A percentile compares a stretch with the other conserved stretches of the same genome.
Evolutionary conservation across 1,140 invertebrate genomes (phyloP).

Genomic region (Drosophila erecta): DNA sequence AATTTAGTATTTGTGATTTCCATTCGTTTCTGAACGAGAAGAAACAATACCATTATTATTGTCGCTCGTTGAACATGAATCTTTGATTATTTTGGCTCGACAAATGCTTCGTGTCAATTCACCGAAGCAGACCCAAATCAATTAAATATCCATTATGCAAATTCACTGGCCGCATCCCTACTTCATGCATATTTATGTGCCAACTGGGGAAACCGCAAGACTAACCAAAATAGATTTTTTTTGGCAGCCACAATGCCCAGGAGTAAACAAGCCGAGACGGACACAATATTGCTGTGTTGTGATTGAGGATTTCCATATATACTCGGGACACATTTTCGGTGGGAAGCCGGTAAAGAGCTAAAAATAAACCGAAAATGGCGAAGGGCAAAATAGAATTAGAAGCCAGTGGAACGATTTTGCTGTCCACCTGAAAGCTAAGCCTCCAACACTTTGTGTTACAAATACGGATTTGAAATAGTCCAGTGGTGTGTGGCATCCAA

Average conservation of each 20-base stretch:
- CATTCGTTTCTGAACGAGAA: too few relatives aligned
- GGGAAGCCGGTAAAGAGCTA: slow-evolving; percentile 17
- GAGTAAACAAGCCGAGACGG: slow-evolving; percentile 21
- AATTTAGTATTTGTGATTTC: too few relatives aligned
- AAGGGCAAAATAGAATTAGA: slow-evolving; percentile 6
- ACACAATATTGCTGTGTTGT: slow-evolving; percentile 13
- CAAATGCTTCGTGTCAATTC: slow-evolving; percentile 26
- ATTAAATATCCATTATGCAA: slow-evolving; percentile 47
- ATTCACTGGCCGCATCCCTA: slow-evolving; percentile 23
- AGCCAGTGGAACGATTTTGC: slow-evolving; percentile 1
- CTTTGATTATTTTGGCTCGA: slow-evolving; percentile 26
- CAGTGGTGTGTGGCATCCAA: background rate
- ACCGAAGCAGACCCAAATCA: slow-evolving; percentile 40
- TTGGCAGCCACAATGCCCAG: slow-evolving; percentile 40
- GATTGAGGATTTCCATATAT: slow-evolving; percentile 47
- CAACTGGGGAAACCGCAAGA: slow-evolving; percentile 29
- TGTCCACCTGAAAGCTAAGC: slow-evolving; percentile 12
- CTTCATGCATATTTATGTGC: slow-evolving; percentile 40
- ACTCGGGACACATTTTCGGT: slow-evolving; percentile 21
- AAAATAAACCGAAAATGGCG: slow-evolving; percentile 16
- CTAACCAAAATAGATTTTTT: slow-evolving; percentile 46
- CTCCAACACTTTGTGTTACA: background rate
- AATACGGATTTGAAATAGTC: too few relatives aligned
- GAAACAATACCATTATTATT: slow-evolving; percentile 3
- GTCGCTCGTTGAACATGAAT: slow-evolving; percentile 15